Conservation (phyloP, 1,140 invertebrate genomes). For the Leucophenga varia region DNA sequence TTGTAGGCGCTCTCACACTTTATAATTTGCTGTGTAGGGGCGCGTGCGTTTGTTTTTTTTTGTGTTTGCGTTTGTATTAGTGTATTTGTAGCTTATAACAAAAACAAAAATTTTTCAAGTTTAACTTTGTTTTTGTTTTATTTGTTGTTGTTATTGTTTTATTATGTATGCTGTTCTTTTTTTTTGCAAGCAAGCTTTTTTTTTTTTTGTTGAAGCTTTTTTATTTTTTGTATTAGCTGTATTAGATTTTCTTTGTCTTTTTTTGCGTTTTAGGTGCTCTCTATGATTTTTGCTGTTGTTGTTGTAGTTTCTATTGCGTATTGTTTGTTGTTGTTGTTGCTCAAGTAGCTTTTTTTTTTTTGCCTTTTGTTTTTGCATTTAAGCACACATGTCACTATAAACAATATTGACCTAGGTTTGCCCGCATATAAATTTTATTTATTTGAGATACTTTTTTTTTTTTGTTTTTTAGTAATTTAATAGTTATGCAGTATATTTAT, state of each 20-base stretch:
- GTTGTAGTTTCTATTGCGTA: slow-evolving; percentile 6
- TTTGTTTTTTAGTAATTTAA: too few species aligned
- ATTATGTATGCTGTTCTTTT: too few species aligned
- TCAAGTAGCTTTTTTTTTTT: slow-evolving; percentile 6
- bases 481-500: too few species aligned
- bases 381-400: slow-evolving; percentile 50
- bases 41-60: background rate
- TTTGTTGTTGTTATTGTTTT: background rate
- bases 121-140: background rate
- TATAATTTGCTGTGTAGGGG: too few species aligned
- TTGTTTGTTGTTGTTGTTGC: too few species aligned
- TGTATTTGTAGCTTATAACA: background rate
- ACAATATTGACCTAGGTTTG: slow-evolving; percentile 56
- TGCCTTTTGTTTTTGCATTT: slow-evolving; percentile 19
- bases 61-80: background rate
- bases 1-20: too few species aligned
- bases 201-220: slow-evolving; percentile 9
- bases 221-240: slow-evolving; percentile 19
- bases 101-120: background rate
- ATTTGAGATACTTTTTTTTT: too few species aligned
- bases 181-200: background rate
- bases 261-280: slow-evolving; percentile 14
- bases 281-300: slow-evolving; percentile 23
- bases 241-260: too few species aligned
- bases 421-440: too few species aligned